Percentiles rank a stretch among this genome's conserved stretches.
phyloP scores from a whole-genome alignment of 2,797 vertebrate species.

The Urocyon cinereoargenteus region DNA sequence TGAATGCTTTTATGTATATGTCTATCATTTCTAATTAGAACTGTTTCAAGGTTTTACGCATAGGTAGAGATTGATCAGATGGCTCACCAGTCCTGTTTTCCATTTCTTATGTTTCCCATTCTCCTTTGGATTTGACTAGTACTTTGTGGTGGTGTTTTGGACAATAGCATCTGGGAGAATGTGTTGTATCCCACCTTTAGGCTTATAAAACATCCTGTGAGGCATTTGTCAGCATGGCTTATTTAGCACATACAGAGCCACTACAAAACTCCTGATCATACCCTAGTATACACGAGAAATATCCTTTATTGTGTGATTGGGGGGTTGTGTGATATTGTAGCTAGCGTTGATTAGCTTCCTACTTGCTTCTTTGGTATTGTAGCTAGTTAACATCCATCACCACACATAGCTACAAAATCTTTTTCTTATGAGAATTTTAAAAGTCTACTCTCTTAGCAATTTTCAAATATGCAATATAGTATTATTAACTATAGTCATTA shows the following conservation, averaged over 20 bases:
- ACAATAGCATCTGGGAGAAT: not conserved
- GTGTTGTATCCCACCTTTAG: not conserved
- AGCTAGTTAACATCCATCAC: not conserved
- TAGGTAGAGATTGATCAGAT: not conserved
- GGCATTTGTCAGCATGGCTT: not conserved
- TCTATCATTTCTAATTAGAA: slow-evolving; percentile 1
- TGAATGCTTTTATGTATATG: not conserved
- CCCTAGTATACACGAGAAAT: not conserved
- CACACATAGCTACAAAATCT: not conserved
- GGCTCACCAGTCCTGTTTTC: not conserved
- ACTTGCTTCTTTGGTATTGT: not conserved
- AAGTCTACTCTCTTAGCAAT: not conserved
- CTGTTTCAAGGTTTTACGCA: not conserved
- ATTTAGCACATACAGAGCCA: not conserved
- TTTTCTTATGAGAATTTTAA: not conserved
- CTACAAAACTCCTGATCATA: not conserved
- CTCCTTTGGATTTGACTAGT: not conserved
- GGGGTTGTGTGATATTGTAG: not conserved
- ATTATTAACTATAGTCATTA: not conserved
- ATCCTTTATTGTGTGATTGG: not conserved
- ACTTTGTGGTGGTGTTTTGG: not conserved
- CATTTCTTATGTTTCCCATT: not conserved
- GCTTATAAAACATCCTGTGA: not conserved
- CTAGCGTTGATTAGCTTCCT: not conserved
- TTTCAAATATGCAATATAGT: not conserved